These are phyloP conservation scores for Arrhamphus sclerolepis DNA, from an alignment of 2,797 vertebrate genomes.

Conservation along the genomic window DNA sequence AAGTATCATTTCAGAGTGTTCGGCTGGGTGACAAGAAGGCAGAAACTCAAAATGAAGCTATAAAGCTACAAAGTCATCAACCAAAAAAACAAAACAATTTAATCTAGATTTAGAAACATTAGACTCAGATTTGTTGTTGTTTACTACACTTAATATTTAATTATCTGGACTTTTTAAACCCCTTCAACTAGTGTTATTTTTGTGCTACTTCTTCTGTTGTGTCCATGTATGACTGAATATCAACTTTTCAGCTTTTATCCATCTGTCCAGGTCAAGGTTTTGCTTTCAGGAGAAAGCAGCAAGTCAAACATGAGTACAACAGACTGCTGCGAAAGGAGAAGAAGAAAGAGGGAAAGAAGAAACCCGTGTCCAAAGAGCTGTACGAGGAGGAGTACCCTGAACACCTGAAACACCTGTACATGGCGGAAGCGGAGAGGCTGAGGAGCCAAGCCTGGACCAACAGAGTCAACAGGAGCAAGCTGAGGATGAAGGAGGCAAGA, in stretches of 20 bases:
- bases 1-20: background rate
- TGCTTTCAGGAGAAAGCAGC: constrained; percentile 88
- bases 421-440: constrained; percentile 87
- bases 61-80: no score
- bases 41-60: no score
- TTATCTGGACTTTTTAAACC: no score
- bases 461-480: constrained; percentile 67
- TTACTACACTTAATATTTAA: no score
- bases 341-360: constrained; percentile 59
- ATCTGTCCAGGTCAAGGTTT: constrained; percentile 88
- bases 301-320: constrained; percentile 87
- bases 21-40: no score
- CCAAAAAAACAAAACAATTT: no score
- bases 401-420: constrained; percentile 92
- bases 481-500: constrained; percentile 38
- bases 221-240: no score
- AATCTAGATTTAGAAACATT: no score
- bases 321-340: constrained; percentile 84
- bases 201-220: no score
- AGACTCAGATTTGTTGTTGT: no score
- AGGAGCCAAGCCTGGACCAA: constrained; percentile 72
- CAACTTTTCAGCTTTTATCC: background rate
- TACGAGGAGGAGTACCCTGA: constrained; percentile 90
- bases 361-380: constrained; percentile 37
- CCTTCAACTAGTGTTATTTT: no score